Base-by-base conservation (phyloP, 2,888 invertebrate genomes). In the Chrysolina haemoptera region DNA sequence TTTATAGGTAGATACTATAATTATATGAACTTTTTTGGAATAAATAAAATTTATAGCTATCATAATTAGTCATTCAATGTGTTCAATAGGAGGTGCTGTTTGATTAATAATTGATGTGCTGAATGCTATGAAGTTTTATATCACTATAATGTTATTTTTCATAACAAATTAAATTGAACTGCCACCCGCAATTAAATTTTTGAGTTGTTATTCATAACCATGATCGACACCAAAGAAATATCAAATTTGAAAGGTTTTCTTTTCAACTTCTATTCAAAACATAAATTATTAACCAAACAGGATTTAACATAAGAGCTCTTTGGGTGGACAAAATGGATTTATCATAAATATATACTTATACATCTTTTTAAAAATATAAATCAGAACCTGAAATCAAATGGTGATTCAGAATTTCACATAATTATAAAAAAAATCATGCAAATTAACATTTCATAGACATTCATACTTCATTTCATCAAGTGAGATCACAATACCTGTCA, bases 1-100 rank as follows among this genome's bases (percentile, higher is more conserved):
- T 27, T 59, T 35, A n/a, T 59, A 59, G 22, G 59, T 27, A 59
- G 22, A 14, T 59, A n/a, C 59, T 59, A 59, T 59, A 59, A 35
- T 59, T 59, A 59, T 59, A n/a, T 59, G 59, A 59, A 35, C 6
- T n/a, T 53, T 53, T 53, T 59, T 35, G 27, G 59, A 59, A 59
- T 59, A 59, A 59, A 59, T 59, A 59, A 27, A 59, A 59, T 59
- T 59, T 59, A 27, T 59, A 59, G 6, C 59, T 59, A 59, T 22
- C 59, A 27, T 20, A 55, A 20, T 55, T 27, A 27, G 22, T 59
- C 59, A 59, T 59, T 59, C 59, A 59, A 27, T 27, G 27, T 27
- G 59, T 59, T 59, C 22, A 27, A 59, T 59, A 35, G 8, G 16
- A 59, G 35, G 59, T 59, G 35, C n/a, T 59, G 59, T 59, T 14